Percentiles rank a stretch among this genome's conserved stretches.
phyloP scores from a whole-genome alignment of 1,140 invertebrate species.

The Marisa cornuarietis region DNA sequence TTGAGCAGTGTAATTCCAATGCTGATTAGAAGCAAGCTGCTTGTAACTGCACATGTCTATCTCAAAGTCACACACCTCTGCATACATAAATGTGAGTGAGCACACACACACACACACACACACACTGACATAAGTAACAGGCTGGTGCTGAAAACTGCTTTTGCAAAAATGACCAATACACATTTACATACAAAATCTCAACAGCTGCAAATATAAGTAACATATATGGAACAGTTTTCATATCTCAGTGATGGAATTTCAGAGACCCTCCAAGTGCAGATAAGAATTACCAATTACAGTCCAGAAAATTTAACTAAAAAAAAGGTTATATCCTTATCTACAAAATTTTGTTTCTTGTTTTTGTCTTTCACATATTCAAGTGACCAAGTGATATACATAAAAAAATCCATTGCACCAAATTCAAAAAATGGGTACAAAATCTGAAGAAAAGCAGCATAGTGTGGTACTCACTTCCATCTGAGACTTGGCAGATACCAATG shows the following conservation, averaged over 20 bases:
- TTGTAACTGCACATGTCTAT: slow-evolving; percentile 45
- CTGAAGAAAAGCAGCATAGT: background rate
- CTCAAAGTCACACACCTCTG: slow-evolving; percentile 43
- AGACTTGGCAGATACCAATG: slow-evolving; percentile 49
- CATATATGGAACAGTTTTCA: too few relatives aligned
- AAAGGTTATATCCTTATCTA: background rate
- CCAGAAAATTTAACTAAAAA: background rate
- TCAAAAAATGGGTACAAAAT: background rate
- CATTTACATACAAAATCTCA: too few relatives aligned
- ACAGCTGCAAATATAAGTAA: background rate
- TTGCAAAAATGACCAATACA: background rate
- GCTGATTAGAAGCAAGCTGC: slow-evolving; percentile 48
- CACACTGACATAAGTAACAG: background rate
- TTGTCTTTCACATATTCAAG: background rate
- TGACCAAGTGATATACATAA: background rate
- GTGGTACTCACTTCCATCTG: slow-evolving; percentile 9
- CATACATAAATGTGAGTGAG: background rate
- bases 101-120: slow-evolving; percentile 58
- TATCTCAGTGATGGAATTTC: background rate
- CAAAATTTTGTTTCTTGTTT: too few relatives aligned
- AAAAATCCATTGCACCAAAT: background rate
- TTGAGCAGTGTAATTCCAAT: slow-evolving; percentile 26
- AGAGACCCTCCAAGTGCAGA: too few relatives aligned
- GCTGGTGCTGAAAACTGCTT: background rate
- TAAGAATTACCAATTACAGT: background rate